Evolutionary conservation across 1,140 invertebrate species (phyloP), one percentile per base, ranked within the genome.

Genomic region (Asbolus verrucosus): DNA sequence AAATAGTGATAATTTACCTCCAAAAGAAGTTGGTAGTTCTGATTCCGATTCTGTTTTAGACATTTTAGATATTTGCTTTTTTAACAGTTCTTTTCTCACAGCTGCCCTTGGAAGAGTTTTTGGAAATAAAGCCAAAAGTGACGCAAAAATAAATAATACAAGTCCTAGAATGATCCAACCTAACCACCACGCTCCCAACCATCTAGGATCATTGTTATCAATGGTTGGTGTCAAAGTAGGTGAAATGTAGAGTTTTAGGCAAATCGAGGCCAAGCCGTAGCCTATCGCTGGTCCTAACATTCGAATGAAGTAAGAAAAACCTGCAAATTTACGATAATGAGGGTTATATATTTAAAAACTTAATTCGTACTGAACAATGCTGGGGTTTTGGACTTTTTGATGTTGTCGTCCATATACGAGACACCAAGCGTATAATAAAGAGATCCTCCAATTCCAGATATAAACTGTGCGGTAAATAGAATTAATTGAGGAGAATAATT

Each of bases 111-210:
- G 89, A 24, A 91, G 75, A 1, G 87, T 86, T 76, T 88, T 88
- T 4, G 89, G 90, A 70, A 91, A 90, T 24, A 91, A 81, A 0
- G 87, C 84, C 1, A 91, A 81, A n/a, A 90, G 79, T 3, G 86
- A 84, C 0, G 88, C 85, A 19, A 89, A 87, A 14, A 90, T 59
- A n/a, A 88, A 83, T 0, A 91, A 82, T 1, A 90, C 74, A 0
- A 85, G 76, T n/a, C 87, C 90, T 61, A 91, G 82, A 6, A 92
- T 84, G 19, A 92, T 85, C 91, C 86, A 93, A 15, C 93, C 93
- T 18, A 92, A 72, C 91, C 91, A 93, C 91, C 91, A 93, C 6
- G 91, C 91, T 0, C 91, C 91, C 13, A 92, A 76, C 91, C 91
- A 93, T 69, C 90, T 83, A 0, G 90, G 90, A 83, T 92, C 90